Conservation (phyloP, 2,888 invertebrate species). For the Leptopterna dolabrata region DNA sequence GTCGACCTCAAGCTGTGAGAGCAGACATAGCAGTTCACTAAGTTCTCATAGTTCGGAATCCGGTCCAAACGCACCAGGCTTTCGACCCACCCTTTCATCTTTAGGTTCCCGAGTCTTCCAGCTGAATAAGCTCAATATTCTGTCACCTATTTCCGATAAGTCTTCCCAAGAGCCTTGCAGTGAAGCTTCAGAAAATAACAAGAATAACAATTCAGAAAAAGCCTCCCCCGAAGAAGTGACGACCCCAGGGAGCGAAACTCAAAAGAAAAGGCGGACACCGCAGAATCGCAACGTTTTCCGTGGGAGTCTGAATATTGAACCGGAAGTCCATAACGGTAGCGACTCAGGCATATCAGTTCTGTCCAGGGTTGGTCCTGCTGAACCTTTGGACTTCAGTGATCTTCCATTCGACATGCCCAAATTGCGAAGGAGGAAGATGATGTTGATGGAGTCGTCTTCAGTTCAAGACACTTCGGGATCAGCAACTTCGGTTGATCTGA, state of each 20-base stretch:
- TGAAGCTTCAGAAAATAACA: constrained; percentile 84
- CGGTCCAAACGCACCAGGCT: constrained; percentile 57
- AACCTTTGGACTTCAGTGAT: constrained; percentile 68
- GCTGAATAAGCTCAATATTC: constrained; percentile 82
- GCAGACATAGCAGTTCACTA: constrained; percentile 83
- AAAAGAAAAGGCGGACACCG: constrained; percentile 76
- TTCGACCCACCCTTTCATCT: constrained; percentile 57
- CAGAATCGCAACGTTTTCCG: constrained; percentile 83
- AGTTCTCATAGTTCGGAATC: constrained; percentile 86
- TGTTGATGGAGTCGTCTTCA: constrained; percentile 57
- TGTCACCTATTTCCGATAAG: constrained; percentile 91
- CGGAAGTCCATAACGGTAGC: constrained; percentile 80
- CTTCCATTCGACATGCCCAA: constrained; percentile 93
- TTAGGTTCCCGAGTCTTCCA: constrained; percentile 74
- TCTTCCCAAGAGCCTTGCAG: constrained; percentile 88
- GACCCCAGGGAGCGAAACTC: constrained; percentile 64
- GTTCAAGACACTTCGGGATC: constrained; percentile 69
- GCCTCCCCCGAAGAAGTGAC: constrained; percentile 76
- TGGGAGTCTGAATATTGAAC: constrained; percentile 62
- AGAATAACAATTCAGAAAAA: constrained; percentile 82
- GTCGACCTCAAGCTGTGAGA: constrained; percentile 87
- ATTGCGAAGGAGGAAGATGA: constrained; percentile 72
- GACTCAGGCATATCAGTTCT: constrained; percentile 91
- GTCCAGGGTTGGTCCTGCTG: constrained; percentile 67
- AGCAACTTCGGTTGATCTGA: constrained; percentile 78